Evolutionary conservation across 1,140 invertebrate genomes (phyloP), one percentile per base, ranked within the genome.

Genomic region (Cherax quadricarinatus): DNA sequence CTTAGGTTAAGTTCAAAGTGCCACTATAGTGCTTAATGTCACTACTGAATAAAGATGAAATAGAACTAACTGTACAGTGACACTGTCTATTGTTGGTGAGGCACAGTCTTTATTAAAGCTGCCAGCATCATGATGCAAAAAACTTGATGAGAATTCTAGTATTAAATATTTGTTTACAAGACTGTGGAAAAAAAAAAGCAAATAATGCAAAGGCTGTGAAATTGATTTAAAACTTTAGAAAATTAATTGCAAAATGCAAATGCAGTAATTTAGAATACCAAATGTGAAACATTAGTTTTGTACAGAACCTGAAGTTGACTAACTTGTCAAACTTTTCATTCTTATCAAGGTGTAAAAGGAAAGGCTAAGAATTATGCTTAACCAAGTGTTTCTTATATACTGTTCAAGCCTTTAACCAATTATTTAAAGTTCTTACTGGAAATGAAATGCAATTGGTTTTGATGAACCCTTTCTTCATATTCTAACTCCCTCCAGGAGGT

Each of bases 141-240:
- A 81, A 5, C 7, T 81, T 49, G 10, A 14, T 48, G 9, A n/a
- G 49, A 18, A 30, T 57, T 49, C 0, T 51, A 81, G 0, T 16
- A 14, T 24, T 51, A 80, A 41, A 21, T 30, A 48, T 41, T 80
- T 41, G 78, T 18, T 41, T 51, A 80, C 4, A 18, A 48, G 21
- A 80, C 30, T 80, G 78, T 14, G 49, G 30, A 5, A 6, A 10
- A 49, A 81, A 81, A 6, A 9, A 51, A 12, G 51, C 18, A 81
- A 21, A 81, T 49, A 51, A 51, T 81, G 48, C 48, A 81, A 57
- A 81, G 51, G 79, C 79, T 81, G 79, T 49, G 51, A 81, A 16
- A 81, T 81, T 16, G 49, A 1, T 14, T 5, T 18, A 21, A 81
- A 51, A 81, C 49, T 66, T 49, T 21, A 49, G 51, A 30, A 51